These are phyloP conservation scores for Microtus montanus DNA, from an alignment of 2,113 vertebrate genomes.

Conservation along the genomic window DNA sequence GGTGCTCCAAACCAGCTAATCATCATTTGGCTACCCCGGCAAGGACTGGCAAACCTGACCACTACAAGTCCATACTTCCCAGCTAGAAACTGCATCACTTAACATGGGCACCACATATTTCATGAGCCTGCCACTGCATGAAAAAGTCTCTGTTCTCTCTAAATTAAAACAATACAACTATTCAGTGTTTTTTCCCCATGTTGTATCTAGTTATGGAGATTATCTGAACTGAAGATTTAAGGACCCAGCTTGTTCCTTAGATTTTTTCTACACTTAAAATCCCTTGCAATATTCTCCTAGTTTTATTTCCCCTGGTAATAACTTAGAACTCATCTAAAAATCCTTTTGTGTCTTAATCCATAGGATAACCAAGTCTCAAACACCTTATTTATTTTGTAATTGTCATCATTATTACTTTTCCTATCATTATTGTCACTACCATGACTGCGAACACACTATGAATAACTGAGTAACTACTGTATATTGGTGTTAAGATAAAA, in stretches of 20 bases:
- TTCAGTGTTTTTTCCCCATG: neutral
- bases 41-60: neutral
- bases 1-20: neutral
- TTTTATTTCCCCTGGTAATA: neutral
- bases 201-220: neutral
- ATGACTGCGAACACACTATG: neutral
- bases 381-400: neutral
- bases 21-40: neutral
- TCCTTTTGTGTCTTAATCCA: neutral
- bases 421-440: neutral
- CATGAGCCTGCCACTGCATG: neutral
- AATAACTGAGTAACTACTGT: neutral
- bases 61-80: neutral
- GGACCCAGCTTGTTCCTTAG: accelerated
- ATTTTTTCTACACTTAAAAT: neutral
- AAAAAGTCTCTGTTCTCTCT: neutral
- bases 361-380: neutral
- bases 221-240: neutral
- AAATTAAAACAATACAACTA: neutral
- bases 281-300: neutral
- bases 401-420: neutral
- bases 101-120: neutral
- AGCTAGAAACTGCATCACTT: neutral
- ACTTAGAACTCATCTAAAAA: neutral
- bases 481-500: neutral